A percentile compares a stretch with the other conserved stretches of the same genome.
Evolutionary conservation across 2,797 vertebrate genomes (phyloP).

Genomic region (Coracias cyanogaster): DNA sequence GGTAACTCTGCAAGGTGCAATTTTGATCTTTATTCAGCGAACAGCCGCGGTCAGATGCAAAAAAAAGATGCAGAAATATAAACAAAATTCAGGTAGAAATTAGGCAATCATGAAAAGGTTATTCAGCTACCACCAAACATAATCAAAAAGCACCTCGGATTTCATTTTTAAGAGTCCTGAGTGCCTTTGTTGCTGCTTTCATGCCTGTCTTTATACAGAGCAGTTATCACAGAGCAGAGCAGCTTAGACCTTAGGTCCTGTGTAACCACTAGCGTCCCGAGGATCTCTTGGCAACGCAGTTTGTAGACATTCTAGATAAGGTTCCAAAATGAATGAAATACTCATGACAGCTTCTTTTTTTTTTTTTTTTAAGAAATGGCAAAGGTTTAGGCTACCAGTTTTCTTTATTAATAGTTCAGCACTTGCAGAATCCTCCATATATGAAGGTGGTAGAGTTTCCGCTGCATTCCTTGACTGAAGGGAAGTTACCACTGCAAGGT

Average conservation of each 20-base stretch:
- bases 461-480: neutral
- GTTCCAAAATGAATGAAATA: neutral
- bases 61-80: neutral
- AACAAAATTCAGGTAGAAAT: neutral
- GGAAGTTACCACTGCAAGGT: neutral
- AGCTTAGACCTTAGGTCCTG: neutral
- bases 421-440: neutral
- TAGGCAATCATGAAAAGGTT: neutral
- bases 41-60: neutral
- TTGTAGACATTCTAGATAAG: neutral
- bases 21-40: slow-evolving; percentile 53
- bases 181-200: neutral
- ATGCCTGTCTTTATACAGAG: neutral
- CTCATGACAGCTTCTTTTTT: neutral
- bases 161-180: neutral
- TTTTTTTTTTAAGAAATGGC: neutral
- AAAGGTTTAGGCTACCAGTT: neutral
- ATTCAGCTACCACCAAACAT: neutral
- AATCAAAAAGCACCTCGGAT: neutral
- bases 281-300: neutral
- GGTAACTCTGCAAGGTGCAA: slow-evolving; percentile 67
- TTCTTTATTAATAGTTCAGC: neutral
- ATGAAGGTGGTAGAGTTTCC: neutral
- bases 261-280: neutral
- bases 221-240: neutral